These are phyloP conservation scores for Periplaneta americana DNA, from an alignment of 1,140 invertebrate species.

Conservation along the genomic window DNA sequence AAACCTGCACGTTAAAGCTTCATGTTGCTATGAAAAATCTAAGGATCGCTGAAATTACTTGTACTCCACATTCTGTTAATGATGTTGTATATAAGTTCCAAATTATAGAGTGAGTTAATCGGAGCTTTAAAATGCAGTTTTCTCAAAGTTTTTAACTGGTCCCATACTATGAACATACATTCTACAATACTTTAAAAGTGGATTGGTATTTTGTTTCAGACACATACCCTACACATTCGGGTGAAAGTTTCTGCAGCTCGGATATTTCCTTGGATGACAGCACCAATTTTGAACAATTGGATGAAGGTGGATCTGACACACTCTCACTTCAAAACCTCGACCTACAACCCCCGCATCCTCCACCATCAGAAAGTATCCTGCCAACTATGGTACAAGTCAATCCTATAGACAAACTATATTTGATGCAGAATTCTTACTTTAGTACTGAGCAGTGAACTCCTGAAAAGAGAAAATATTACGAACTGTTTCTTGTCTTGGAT, in stretches of 20 bases:
- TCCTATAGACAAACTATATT: conserved; percentile 95
- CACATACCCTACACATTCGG: conserved; percentile 73
- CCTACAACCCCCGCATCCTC: conserved; percentile 42
- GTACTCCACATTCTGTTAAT: too few relatives aligned
- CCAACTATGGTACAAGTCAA: conserved; percentile 60
- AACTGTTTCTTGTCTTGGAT: background rate
- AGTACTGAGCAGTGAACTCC: conserved; percentile 40
- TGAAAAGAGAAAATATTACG: background rate
- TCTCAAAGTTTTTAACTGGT: too few relatives aligned
- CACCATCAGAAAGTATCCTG: conserved; percentile 43
- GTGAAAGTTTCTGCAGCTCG: conserved; percentile 85
- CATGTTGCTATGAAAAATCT: too few relatives aligned
- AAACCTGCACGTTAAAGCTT: too few relatives aligned
- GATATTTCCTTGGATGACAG: conserved; percentile 82
- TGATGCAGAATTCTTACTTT: conserved; percentile 96
- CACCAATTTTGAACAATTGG: conserved; percentile 65
- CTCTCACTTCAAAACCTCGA: conserved; percentile 65
- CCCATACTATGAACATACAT: too few relatives aligned
- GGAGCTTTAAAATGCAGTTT: too few relatives aligned
- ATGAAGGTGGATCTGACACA: conserved; percentile 74
- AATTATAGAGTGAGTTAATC: too few relatives aligned
- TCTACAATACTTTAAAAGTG: too few relatives aligned
- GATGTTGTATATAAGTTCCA: too few relatives aligned
- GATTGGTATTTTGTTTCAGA: conserved; percentile 46
- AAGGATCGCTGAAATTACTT: too few relatives aligned